Evolutionary conservation across 2,797 vertebrate genomes (phyloP).

Genomic region (Numenius phaeopus): DNA sequence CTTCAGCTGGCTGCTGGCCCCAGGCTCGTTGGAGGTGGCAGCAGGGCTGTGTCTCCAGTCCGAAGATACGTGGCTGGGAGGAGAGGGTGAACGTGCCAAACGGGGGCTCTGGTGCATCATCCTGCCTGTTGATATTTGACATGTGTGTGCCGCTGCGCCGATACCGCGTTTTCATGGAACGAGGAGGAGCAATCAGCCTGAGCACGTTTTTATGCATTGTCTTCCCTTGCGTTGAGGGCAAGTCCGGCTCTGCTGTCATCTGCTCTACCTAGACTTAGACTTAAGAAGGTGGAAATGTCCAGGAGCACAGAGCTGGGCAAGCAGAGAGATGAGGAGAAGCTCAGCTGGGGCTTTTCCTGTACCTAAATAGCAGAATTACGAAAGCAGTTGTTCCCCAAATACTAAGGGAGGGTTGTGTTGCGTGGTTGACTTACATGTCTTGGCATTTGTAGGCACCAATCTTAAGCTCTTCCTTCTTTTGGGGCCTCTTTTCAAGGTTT

Average conservation of each 20-base stretch:
- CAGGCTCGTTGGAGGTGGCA: neutral
- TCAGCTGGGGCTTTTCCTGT: neutral
- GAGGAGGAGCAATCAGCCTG: neutral
- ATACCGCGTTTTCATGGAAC: neutral
- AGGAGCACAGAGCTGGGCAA: neutral
- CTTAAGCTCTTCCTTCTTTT: neutral
- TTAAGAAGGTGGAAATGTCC: neutral
- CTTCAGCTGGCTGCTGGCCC: neutral
- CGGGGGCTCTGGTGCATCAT: neutral
- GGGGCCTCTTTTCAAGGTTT: neutral
- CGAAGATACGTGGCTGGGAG: fast-evolving
- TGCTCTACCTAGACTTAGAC: neutral
- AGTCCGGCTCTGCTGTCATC: neutral
- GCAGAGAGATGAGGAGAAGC: neutral
- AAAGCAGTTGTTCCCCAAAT: neutral
- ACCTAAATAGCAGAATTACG: neutral
- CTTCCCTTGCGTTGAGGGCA: neutral
- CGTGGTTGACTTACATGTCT: neutral
- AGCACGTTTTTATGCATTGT: neutral
- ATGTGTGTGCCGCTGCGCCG: neutral
- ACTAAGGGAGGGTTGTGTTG: neutral
- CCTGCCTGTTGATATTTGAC: neutral
- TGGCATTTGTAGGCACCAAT: neutral
- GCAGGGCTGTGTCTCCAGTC: neutral
- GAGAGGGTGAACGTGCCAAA: fast-evolving